A percentile compares a stretch with the other conserved stretches of the same genome.
Conservation (phyloP, 2,797 vertebrate genomes). For the Cephalopachus bancanus region DNA sequence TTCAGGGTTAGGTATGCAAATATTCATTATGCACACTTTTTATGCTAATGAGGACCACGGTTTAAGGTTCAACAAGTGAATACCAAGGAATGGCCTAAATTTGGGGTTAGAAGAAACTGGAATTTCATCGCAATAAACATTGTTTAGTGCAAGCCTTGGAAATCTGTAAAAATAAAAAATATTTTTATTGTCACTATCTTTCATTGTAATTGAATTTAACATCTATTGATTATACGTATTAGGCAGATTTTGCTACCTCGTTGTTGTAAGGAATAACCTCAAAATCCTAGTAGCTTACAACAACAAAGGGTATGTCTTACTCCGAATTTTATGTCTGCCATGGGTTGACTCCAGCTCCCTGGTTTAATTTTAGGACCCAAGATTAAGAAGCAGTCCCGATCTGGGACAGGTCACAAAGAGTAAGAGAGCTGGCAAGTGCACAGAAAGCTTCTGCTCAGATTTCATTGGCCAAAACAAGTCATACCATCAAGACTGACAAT, state of each 20-base stretch:
- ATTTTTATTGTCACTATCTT: conserved; percentile 61
- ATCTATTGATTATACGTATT: conserved; percentile 20
- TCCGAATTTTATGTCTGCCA: neutral
- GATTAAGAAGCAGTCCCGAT: neutral
- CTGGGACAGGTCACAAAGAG: neutral
- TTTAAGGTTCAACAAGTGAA: conserved; percentile 48
- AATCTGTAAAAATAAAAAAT: conserved; percentile 49
- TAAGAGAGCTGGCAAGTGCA: conserved; percentile 24
- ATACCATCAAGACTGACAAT: neutral
- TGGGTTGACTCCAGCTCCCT: neutral
- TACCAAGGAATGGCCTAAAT: conserved; percentile 41
- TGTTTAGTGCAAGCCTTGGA: conserved; percentile 38
- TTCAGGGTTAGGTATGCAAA: too few relatives aligned
- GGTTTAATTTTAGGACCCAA: conserved; percentile 55
- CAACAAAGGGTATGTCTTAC: conserved; percentile 56
- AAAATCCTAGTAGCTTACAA: conserved; percentile 57
- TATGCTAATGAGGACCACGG: neutral
- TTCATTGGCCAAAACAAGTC: conserved; percentile 52
- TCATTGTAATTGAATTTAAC: conserved; percentile 56
- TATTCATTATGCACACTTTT: neutral
- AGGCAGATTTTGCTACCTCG: conserved; percentile 34
- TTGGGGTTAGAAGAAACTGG: conserved; percentile 1
- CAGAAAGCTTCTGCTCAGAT: conserved; percentile 8
- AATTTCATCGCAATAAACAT: conserved; percentile 47
- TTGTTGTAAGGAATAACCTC: conserved; percentile 36